phyloP scores from a whole-genome alignment of 92 coral and sea anemone species.

The Metridium senile region DNA sequence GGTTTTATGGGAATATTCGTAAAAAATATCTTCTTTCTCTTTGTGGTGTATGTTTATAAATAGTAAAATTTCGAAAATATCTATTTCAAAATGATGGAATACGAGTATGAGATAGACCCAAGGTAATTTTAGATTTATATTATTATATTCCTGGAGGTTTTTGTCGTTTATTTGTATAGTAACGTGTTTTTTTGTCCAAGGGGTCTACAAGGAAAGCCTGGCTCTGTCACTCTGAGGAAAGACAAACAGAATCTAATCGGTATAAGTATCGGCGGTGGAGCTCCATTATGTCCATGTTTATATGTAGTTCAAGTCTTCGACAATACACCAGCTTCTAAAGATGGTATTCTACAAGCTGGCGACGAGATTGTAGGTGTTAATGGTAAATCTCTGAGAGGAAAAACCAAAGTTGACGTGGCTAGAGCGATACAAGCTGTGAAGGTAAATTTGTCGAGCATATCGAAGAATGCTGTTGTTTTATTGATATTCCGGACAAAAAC shows the following conservation, averaged over 20 bases:
- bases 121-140: slow-evolving; percentile 48
- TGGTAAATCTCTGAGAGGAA: slow-evolving; percentile 96
- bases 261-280: slow-evolving; percentile 98
- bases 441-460: slow-evolving; percentile 42
- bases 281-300: slow-evolving; percentile 96
- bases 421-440: slow-evolving; percentile 97
- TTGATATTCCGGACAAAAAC: too few relatives aligned
- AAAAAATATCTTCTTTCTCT: neutral
- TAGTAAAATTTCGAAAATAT: slow-evolving; percentile 25
- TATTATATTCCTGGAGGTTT: slow-evolving; percentile 1
- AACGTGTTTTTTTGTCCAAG: too few relatives aligned
- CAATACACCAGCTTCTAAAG: slow-evolving; percentile 97
- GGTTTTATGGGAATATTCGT: slow-evolving; percentile 6
- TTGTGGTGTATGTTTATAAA: neutral
- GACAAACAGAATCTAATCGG: slow-evolving; percentile 98
- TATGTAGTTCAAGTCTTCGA: slow-evolving; percentile 99
- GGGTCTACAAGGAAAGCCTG: slow-evolving; percentile 98
- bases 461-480: too few relatives aligned
- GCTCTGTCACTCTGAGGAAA: slow-evolving; percentile 86
- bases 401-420: slow-evolving; percentile 99
- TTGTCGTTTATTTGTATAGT: slow-evolving; percentile 23
- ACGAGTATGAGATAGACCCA: slow-evolving; percentile 96
- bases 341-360: slow-evolving; percentile 94
- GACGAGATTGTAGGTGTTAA: slow-evolving; percentile 99
- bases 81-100: slow-evolving; percentile 88